Base-by-base conservation (phyloP, 2,113 vertebrate genomes). In the Callochromis pleurospilus region DNA sequence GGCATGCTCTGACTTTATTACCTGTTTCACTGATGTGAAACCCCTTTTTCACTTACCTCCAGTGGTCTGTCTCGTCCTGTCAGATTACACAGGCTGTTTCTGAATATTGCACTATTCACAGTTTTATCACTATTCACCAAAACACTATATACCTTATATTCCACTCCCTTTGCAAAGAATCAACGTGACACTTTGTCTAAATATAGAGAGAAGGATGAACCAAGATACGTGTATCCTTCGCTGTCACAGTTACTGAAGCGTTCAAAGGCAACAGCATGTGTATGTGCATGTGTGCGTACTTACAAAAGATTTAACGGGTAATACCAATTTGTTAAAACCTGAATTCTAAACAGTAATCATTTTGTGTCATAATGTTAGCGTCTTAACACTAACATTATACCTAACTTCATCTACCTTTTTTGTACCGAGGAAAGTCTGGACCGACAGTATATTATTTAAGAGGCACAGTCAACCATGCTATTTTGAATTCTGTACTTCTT, bases 141-240 rank as follows among this genome's bases (percentile, higher is more conserved):
- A 80, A 68, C 86, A 68, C 40, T 17, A 55, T 83, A 75, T 21
- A 84, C 12, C 42, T 55, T 51, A 17, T 26, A 88, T 79, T 70
- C 53, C 36, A 19, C 26, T 97, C 97, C 96, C 96, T 95, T 65
- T 97, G 96, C 13, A 47, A 95, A 97, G 96, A 96, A 97, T 97
- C 93, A 94, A 97, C 94, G 95, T 96, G 96, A 97, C 96, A 97
- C 96, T 51, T 55, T 77, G 26, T 77, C 73, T 77, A 31, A 49
- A 51, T 77, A 31, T 77, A 36, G 42, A 81, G 51, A 86, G 38
- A 80, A 31, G 83, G 40, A 80, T 83, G 19, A 91, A 84, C 82
- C 40, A 62, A 58, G 79, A 87, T 36, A 79, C 55, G 86, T 75
- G 56, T 17, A 85, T 82, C 51, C 80, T 73, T 83, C 15, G 6